phyloP scores from a whole-genome alignment of 2,797 vertebrate species.

The Epinephelus coioides region DNA sequence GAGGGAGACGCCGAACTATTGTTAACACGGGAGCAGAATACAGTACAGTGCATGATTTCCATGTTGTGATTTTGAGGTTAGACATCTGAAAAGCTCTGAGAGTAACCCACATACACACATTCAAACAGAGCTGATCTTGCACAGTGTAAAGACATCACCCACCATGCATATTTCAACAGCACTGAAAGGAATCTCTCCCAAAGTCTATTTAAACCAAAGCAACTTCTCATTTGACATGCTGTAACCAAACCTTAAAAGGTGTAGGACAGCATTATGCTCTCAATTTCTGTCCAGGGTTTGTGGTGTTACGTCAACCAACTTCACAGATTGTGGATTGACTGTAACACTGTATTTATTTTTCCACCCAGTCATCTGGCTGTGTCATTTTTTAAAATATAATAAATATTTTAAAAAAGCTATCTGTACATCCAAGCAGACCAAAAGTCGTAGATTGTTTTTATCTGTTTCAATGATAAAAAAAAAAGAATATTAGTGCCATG shows the following conservation, averaged over 20 bases:
- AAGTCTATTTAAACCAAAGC: conserved; percentile 41
- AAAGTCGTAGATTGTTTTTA: not conserved
- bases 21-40: conserved; percentile 52
- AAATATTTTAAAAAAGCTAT: not conserved
- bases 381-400: not conserved
- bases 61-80: conserved; percentile 41
- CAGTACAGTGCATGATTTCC: not conserved
- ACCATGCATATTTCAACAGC: conserved; percentile 44
- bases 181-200: conserved; percentile 32
- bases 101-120: not conserved
- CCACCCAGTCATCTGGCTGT: not conserved
- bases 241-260: conserved; percentile 31
- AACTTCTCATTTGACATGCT: conserved; percentile 33
- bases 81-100: conserved; percentile 32
- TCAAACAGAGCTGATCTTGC: not conserved
- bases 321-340: not conserved
- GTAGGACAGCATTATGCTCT: not conserved
- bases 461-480: not conserved
- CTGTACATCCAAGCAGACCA: too few relatives aligned
- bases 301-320: conserved; percentile 10
- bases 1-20: conserved; percentile 67
- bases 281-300: conserved; percentile 18
- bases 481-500: not conserved
- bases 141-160: not conserved
- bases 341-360: not conserved